Evolutionary conservation across 2,888 invertebrate species (phyloP).

Genomic region (Corbicula japonica): DNA sequence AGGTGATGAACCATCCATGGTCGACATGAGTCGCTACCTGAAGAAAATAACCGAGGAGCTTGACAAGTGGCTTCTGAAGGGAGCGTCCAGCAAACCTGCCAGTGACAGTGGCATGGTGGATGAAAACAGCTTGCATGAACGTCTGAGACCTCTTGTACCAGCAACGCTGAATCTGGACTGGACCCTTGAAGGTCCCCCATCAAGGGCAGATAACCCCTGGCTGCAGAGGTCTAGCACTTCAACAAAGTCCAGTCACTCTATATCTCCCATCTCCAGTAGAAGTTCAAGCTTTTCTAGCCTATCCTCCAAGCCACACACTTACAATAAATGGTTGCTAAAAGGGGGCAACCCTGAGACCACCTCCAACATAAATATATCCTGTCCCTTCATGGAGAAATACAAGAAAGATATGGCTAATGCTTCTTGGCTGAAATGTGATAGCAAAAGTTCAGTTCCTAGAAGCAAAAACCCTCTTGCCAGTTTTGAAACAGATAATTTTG

Average conservation of each 20-base stretch:
- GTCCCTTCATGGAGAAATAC: slow-evolving; percentile 55
- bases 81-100: not conserved
- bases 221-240: slow-evolving; percentile 31
- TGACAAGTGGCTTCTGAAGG: slow-evolving; percentile 49
- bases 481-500: slow-evolving; percentile 31
- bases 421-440: slow-evolving; percentile 41
- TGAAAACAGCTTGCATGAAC: not conserved
- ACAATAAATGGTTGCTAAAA: slow-evolving; percentile 55
- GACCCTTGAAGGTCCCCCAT: slow-evolving; percentile 15
- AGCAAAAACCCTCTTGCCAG: slow-evolving; percentile 39
- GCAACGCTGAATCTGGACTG: slow-evolving; percentile 34
- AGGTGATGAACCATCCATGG: not conserved
- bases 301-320: not conserved
- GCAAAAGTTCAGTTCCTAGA: not conserved
- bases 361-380: slow-evolving; percentile 11
- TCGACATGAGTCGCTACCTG: slow-evolving; percentile 60
- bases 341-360: slow-evolving; percentile 20
- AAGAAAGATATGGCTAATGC: slow-evolving; percentile 40
- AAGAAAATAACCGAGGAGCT: slow-evolving; percentile 56
- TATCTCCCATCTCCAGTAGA: slow-evolving; percentile 50
- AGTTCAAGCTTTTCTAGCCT: slow-evolving; percentile 31
- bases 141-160: slow-evolving; percentile 35
- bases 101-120: slow-evolving; percentile 10
- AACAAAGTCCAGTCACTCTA: slow-evolving; percentile 28
- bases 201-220: slow-evolving; percentile 59